These are phyloP conservation scores for Acanthosoma haemorrhoidale DNA, from an alignment of 2,888 invertebrate genomes.

Conservation along the genomic window DNA sequence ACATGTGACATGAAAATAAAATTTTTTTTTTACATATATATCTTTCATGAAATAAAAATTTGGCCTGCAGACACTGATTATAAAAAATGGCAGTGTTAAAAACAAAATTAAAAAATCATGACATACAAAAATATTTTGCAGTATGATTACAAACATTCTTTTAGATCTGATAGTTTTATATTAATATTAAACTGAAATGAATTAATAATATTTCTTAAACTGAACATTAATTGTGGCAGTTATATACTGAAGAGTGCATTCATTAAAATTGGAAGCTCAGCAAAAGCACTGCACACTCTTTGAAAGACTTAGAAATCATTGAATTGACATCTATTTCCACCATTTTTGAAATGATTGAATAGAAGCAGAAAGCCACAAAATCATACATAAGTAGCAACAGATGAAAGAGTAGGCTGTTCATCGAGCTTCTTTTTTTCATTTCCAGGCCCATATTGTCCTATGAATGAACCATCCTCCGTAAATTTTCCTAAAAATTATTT, in stretches of 20 bases:
- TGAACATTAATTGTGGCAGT: conserved; percentile 26
- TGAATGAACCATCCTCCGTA: conserved; percentile 96
- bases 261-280: conserved; percentile 38
- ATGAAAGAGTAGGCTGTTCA: conserved; percentile 46
- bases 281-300: conserved; percentile 40
- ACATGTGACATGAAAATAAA: too few relatives aligned
- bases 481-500: conserved; percentile 69
- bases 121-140: background rate
- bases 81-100: conserved; percentile 5
- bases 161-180: too few relatives aligned
- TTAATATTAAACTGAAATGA: background rate
- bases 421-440: conserved; percentile 41
- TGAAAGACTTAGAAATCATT: conserved; percentile 39
- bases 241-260: conserved; percentile 27
- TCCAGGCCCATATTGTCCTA: conserved; percentile 90
- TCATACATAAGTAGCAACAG: conserved; percentile 52
- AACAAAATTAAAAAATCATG: background rate
- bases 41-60: too few relatives aligned
- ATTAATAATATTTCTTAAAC: background rate
- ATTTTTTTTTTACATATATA: too few relatives aligned
- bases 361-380: conserved; percentile 33
- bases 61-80: too few relatives aligned
- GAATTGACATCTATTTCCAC: conserved; percentile 38
- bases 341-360: conserved; percentile 26
- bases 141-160: background rate